phyloP scores from a whole-genome alignment of 2,113 vertebrate genomes.

The Boleophthalmus pectinirostris region DNA sequence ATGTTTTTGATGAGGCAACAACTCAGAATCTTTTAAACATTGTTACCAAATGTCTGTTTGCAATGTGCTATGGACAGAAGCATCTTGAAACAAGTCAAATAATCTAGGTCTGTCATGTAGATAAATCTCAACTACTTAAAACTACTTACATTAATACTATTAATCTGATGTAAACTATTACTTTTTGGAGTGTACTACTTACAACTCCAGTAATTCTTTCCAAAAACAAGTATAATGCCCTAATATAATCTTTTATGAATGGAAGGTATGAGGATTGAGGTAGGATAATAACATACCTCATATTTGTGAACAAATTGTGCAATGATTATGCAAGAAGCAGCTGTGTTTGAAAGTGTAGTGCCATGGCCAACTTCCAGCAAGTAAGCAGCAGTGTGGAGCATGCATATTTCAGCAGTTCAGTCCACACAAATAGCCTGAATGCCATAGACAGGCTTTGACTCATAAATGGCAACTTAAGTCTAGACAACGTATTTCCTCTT shows the following conservation, averaged over 20 bases:
- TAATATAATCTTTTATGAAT: slow-evolving; percentile 16
- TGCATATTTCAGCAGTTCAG: slow-evolving; percentile 59
- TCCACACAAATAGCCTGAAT: slow-evolving; percentile 70
- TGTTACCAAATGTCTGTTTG: no score
- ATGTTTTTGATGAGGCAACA: no score
- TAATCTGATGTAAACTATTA: no score
- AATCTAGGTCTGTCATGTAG: background rate
- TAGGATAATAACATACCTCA: slow-evolving; percentile 34
- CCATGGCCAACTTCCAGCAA: slow-evolving; percentile 52
- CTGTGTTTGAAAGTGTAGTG: slow-evolving; percentile 48
- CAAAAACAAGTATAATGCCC: slow-evolving; percentile 27
- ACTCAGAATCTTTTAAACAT: no score
- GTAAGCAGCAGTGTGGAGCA: slow-evolving; percentile 48
- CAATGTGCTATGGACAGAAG: no score
- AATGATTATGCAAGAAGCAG: slow-evolving; percentile 56
- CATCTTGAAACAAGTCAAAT: no score
- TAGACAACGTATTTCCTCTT: slow-evolving; percentile 79
- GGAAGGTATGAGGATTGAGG: slow-evolving; percentile 27
- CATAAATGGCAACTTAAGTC: slow-evolving; percentile 75
- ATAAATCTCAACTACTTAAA: background rate
- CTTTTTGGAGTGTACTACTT: background rate
- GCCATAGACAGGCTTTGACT: slow-evolving; percentile 67
- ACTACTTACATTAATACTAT: no score
- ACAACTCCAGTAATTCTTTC: slow-evolving; percentile 11
- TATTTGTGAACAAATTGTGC: slow-evolving; percentile 53